Conservation (phyloP, 1,140 invertebrate species). For the Lethocerus indicus region DNA sequence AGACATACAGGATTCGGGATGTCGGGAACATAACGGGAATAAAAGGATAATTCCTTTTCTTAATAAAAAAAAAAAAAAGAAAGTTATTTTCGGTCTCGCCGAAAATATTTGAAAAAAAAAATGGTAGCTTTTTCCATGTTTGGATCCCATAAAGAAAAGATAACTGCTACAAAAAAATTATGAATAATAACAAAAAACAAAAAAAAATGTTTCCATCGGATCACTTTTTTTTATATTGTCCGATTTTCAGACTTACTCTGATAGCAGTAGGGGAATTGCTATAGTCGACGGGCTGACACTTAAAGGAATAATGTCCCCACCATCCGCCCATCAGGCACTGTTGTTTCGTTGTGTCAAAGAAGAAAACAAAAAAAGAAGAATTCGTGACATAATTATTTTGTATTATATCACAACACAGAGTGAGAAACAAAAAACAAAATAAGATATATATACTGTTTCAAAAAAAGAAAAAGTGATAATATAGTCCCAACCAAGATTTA, state of each 20-base stretch:
- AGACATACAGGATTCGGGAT: too few species aligned
- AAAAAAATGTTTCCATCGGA: background rate
- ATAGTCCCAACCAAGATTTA: too few species aligned
- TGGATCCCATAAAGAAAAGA: background rate
- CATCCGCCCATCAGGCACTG: constrained; percentile 47
- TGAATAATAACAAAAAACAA: background rate
- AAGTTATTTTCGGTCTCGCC: background rate
- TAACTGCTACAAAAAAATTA: background rate
- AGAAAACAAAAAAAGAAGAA: constrained; percentile 11
- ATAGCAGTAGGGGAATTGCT: constrained; percentile 52
- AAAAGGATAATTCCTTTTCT: too few species aligned
- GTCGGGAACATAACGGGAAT: too few species aligned
- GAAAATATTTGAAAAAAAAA: background rate
- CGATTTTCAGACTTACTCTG: constrained; percentile 40
- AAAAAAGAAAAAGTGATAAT: too few species aligned
- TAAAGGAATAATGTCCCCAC: constrained; percentile 60
- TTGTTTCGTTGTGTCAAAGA: constrained; percentile 16
- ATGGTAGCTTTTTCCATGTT: too few species aligned
- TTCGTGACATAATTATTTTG: background rate
- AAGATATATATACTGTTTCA: too few species aligned
- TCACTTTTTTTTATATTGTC: background rate
- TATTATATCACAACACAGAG: too few species aligned
- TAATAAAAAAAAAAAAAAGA: background rate
- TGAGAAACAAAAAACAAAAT: too few species aligned
- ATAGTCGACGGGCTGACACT: constrained; percentile 84